Evolutionary conservation across 1,140 invertebrate species (phyloP), one percentile per base, ranked within the genome.

Genomic region (Aphelinus certus): DNA sequence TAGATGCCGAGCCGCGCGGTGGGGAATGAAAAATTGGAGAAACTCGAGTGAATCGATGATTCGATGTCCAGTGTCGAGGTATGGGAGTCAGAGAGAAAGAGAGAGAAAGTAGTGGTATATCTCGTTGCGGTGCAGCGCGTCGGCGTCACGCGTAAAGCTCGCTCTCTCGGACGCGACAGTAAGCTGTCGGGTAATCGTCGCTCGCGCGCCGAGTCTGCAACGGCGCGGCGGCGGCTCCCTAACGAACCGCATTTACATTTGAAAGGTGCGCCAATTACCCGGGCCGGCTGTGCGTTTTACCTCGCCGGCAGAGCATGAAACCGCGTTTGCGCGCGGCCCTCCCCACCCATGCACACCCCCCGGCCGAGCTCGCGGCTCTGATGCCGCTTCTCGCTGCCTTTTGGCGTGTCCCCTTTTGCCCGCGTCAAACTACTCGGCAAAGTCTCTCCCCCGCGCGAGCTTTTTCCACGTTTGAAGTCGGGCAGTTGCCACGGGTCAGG

Each of bases 161-260:
- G 10, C 42, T 26, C 43, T 7, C n/a, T 7, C 65, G 63, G 63
- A 76, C 79, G 45, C 55, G 73, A 56, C 53, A 53, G 64, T 73
- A 80, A 72, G 67, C 67, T 75, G 66, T 64, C 61, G 53, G 73
- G 67, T 75, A 75, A 75, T 75, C 67, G 73, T 65, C 55, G 58
- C 55, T 26, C 26, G 26, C 26, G 26, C 26, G 26, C 26, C 26
- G 26, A 26, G 26, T 26, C 26, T 26, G 26, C 26, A 26, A 26
- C 26, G 26, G 10, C 51, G 1, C 10, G 65, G 72, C 81, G 70
- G 77, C 75, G 77, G 76, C 78, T 79, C 81, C 75, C 82, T 84
- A 84, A 84, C 83, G 83, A 84, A 83, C 83, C 83, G 78, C 82
- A 84, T 84, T 84, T 84, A 84, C 83, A 84, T 84, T 80, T 84